These are phyloP conservation scores for Cyanoramphus novaezelandiae DNA, from an alignment of 2,113 vertebrate genomes.

Conservation along the genomic window DNA sequence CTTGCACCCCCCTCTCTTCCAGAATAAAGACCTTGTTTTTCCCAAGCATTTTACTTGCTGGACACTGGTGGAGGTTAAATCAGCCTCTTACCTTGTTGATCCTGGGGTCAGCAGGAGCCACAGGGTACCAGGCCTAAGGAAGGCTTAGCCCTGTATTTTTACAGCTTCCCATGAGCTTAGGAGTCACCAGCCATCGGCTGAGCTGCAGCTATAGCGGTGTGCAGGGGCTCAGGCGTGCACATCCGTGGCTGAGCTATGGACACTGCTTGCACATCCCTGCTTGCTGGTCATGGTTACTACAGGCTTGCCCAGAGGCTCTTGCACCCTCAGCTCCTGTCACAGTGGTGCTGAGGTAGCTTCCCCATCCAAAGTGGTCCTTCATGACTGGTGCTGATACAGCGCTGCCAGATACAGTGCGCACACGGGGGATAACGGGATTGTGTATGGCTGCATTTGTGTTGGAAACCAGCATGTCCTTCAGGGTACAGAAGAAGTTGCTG, in stretches of 20 bases:
- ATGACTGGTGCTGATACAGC: accelerated
- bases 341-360: neutral
- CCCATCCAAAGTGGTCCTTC: neutral
- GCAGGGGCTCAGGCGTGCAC: neutral
- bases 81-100: neutral
- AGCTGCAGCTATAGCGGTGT: neutral
- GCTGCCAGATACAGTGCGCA: accelerated
- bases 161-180: neutral
- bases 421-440: accelerated
- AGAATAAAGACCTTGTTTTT: neutral
- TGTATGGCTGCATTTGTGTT: accelerated
- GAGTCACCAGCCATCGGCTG: neutral
- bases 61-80: neutral
- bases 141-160: neutral
- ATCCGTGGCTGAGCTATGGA: accelerated
- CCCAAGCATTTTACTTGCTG: neutral
- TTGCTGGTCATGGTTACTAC: accelerated
- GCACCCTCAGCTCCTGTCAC: accelerated
- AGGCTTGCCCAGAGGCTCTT: neutral
- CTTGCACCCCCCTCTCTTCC: neutral
- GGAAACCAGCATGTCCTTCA: accelerated
- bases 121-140: neutral
- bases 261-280: neutral
- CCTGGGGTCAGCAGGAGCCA: neutral
- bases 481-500: neutral